Evolutionary conservation across 2,888 invertebrate species (phyloP), one percentile per base, ranked within the genome.

Genomic region (Pinctada fucata): DNA sequence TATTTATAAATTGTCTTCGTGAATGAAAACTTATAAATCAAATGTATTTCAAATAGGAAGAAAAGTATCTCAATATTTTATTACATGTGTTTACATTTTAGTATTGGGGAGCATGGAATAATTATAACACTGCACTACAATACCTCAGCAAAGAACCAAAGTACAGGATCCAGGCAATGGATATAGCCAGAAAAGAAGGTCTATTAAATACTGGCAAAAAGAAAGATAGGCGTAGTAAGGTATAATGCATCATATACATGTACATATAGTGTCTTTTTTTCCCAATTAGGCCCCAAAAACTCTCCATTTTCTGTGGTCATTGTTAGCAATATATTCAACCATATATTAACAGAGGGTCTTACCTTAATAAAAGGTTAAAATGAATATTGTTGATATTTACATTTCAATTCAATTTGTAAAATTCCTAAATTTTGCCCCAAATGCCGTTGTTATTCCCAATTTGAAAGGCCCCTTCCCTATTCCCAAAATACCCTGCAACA

Each of bases 61-160:
- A 31, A 31, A 31, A 31, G 31, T 31, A 31, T 31, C 31, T 31
- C 31, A 31, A 31, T 31, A 31, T 31, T 31, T 31, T 31, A 31
- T 31, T 64, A 49, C 2, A 45, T 45, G 3, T 67, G n/a, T 69
- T 76, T 69, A 69, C 69, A 77, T 90, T 90, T 72, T 89, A 94
- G 93, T 94, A 94, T 89, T 91, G 92, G 79, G 93, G 93, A 70
- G 93, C 93, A 3, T 92, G 92, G 89, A 93, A 93, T 83, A 94
- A 94, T 80, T 94, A 94, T 89, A 95, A 96, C 85, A 95, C 96
- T 48, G 97, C 97, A 50, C 96, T 98, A 64, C 96, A 95, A 89
- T 97, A 97, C 91, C 95, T 97, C 87, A 95, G 96, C 92, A 95
- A 96, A 48, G 95, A 97, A 83, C 97, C 97, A 80, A 97, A 97